Evolutionary conservation across 1,140 invertebrate genomes (phyloP).

Genomic region (Drosophila willistoni): DNA sequence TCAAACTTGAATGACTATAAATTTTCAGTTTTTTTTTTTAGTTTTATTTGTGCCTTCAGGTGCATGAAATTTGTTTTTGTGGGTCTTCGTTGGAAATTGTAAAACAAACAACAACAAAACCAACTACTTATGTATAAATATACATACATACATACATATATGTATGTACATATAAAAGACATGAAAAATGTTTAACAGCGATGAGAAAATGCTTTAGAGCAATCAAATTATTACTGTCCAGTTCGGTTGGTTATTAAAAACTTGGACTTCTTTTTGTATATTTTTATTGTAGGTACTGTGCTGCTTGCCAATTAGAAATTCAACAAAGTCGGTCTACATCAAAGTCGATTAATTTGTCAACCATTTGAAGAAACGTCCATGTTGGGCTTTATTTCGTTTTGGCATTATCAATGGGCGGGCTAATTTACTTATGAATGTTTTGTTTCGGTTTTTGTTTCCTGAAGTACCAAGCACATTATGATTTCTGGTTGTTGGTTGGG

Average conservation of each 20-base stretch:
- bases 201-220: slow-evolving; percentile 62
- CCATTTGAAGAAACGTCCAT: slow-evolving; percentile 38
- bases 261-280: slow-evolving; percentile 5
- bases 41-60: slow-evolving; percentile 16
- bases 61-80: slow-evolving; percentile 28
- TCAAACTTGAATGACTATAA: slow-evolving; percentile 59
- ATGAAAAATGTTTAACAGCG: slow-evolving; percentile 33
- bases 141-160: no score
- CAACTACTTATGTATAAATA: no score
- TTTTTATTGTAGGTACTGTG: slow-evolving; percentile 48
- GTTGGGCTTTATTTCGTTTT: not conserved
- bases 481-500: slow-evolving; percentile 39
- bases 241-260: slow-evolving; percentile 28
- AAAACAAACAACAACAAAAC: slow-evolving; percentile 27
- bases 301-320: slow-evolving; percentile 65
- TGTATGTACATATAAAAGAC: slow-evolving; percentile 43
- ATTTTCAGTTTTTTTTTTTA: slow-evolving; percentile 21
- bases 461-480: slow-evolving; percentile 19
- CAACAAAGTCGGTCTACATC: slow-evolving; percentile 55
- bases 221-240: slow-evolving; percentile 59
- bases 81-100: slow-evolving; percentile 64
- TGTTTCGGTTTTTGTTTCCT: slow-evolving; percentile 32
- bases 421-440: slow-evolving; percentile 59
- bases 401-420: slow-evolving; percentile 53
- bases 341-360: slow-evolving; percentile 75